These are phyloP conservation scores for Delphinus delphis DNA, from an alignment of 2,113 vertebrate genomes.

Conservation along the genomic window DNA sequence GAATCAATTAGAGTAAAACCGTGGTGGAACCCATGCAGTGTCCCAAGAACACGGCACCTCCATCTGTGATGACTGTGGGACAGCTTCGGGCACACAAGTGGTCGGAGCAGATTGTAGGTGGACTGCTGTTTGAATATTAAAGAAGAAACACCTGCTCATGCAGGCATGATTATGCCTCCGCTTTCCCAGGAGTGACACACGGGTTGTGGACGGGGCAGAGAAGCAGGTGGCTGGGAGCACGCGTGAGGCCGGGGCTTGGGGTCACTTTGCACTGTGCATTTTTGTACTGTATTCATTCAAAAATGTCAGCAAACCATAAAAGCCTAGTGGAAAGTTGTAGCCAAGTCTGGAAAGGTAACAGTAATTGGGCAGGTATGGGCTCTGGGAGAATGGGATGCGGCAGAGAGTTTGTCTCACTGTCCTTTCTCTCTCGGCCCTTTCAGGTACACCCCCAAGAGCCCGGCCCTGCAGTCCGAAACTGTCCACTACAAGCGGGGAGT, in stretches of 20 bases:
- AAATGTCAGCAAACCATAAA: background rate
- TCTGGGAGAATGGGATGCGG: background rate
- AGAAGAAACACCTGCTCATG: accelerated
- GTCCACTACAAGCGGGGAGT: constrained; percentile 97
- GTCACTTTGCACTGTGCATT: background rate
- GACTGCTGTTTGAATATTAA: background rate
- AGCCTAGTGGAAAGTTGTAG: background rate
- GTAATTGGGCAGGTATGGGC: background rate
- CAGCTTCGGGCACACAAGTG: accelerated
- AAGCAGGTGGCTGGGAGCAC: background rate
- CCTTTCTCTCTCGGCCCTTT: background rate
- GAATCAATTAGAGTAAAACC: background rate
- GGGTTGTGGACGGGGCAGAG: background rate
- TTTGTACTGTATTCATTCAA: background rate
- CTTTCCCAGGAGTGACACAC: background rate
- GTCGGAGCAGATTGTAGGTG: background rate
- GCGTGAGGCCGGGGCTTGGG: accelerated
- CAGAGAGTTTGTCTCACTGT: accelerated
- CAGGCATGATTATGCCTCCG: no score
- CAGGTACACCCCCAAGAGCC: constrained; percentile 95
- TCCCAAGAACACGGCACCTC: background rate
- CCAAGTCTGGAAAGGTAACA: background rate
- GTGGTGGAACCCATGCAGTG: accelerated
- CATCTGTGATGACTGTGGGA: background rate
- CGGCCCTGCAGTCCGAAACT: constrained; percentile 92